Evolutionary conservation across 2,797 vertebrate species (phyloP).

Genomic region (Semotilus atromaculatus): DNA sequence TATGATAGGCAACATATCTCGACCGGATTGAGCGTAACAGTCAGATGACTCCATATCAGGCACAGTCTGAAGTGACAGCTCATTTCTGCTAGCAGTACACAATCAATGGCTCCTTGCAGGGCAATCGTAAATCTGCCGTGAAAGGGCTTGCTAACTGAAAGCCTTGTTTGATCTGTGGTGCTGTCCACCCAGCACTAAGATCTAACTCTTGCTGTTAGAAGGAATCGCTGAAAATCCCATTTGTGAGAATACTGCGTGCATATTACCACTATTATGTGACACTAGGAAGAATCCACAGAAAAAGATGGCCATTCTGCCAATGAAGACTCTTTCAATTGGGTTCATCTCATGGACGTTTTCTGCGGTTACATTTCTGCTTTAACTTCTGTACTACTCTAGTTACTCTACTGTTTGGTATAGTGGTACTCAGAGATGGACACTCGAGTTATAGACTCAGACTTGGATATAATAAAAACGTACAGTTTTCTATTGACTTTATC

Average conservation of each 20-base stretch:
- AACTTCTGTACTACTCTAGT: not conserved
- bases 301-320: not conserved
- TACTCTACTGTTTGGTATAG: not conserved
- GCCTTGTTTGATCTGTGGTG: constrained; percentile 31
- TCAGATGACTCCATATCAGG: constrained; percentile 16
- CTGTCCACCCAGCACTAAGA: not conserved
- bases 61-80: not conserved
- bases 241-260: not conserved
- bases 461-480: no score
- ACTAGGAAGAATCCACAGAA: not conserved
- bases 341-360: not conserved
- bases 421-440: not conserved
- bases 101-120: constrained; percentile 7
- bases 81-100: not conserved
- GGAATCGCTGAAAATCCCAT: not conserved
- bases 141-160: constrained; percentile 30
- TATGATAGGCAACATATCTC: not conserved
- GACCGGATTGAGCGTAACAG: constrained; percentile 12
- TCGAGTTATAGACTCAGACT: no score
- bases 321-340: not conserved
- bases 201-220: constrained; percentile 11
- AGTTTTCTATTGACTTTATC: no score
- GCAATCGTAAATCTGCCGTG: constrained; percentile 16
- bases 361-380: not conserved
- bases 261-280: not conserved